Evolutionary conservation across 2,797 vertebrate species (phyloP), one percentile per base, ranked within the genome.

Genomic region (Echeneis naucrates): DNA sequence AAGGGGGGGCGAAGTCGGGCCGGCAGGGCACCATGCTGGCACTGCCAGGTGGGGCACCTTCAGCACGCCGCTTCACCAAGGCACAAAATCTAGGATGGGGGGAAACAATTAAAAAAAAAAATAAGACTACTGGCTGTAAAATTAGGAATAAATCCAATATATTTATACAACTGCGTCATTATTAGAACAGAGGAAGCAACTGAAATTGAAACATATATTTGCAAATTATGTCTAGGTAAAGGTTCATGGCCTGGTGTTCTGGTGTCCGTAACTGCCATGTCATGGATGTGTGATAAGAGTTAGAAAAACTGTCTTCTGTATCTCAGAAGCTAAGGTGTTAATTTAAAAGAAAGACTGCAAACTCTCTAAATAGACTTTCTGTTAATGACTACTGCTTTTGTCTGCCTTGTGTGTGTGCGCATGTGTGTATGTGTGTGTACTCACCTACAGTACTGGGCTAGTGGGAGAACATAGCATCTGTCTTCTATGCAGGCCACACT

Each of bases 401-500:
- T 33, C 17, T 56, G 1, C 48, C 37, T 50, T 17, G 45, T 24
- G 27, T 10, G 7, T 19, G 21, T 62, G 45, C 58, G 24, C 53
- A 51, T 45, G 63, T 57, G 73, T 33, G 32, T 56, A 63, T 56
- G 59, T 62, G 60, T 32, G 47, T 33, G 60, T 37, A 78, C 96
- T 93, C 83, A 99, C 98, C 98, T 97, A 95, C 98, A 99, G 96
- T 99, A 99, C 95, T 99, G 97, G 67, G 98, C 96, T 88, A 99
- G 95, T 82, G 98, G 98, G 93, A 99, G 95, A 80, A 99, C 98
- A 0, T 99, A 99, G 94, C 98, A 99, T 89, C 98, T 96, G 90
- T 99, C 98, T 90, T 99, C 98, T 21, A 99, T 99, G 92, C 98
- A 99, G 88, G 98, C 98, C 78, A 99, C 97, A 26, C 98, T 99